phyloP scores from a whole-genome alignment of 2,113 vertebrate genomes.

The Ailurus styani region DNA sequence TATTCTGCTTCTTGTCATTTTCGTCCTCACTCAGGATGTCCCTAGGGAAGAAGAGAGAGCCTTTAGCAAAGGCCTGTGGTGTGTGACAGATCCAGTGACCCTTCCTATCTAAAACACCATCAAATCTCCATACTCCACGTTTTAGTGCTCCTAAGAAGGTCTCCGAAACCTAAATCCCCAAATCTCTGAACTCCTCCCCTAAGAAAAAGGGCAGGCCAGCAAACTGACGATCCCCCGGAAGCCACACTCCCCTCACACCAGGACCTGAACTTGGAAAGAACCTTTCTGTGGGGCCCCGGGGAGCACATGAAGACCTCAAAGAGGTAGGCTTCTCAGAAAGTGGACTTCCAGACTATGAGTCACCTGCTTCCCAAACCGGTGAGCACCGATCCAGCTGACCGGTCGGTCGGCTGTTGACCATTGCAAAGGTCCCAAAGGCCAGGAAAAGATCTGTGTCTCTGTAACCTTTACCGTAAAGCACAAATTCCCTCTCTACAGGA shows the following conservation, averaged over 20 bases:
- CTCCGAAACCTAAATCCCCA: neutral
- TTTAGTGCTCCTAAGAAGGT: neutral
- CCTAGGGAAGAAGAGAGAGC: constrained; percentile 75
- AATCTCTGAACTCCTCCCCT: neutral
- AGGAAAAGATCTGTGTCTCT: neutral
- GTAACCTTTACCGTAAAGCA: neutral
- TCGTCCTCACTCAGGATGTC: constrained; percentile 87
- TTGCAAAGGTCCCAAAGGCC: neutral
- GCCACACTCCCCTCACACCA: neutral
- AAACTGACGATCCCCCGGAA: neutral
- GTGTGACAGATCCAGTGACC: neutral
- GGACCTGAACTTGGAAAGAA: neutral
- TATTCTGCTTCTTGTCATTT: constrained; percentile 79
- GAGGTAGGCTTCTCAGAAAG: neutral
- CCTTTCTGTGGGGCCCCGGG: neutral
- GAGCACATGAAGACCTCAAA: neutral
- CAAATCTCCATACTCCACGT: neutral
- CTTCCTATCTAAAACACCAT: neutral
- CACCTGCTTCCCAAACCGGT: neutral
- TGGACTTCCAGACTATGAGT: neutral
- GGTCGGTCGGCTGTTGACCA: neutral
- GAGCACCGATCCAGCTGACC: neutral
- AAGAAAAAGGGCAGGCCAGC: neutral
- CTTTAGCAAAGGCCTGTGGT: neutral
- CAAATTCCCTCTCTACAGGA: neutral